These are phyloP conservation scores for Stenopsyche tienmushanensis DNA, from an alignment of 1,140 invertebrate genomes.

Conservation along the genomic window DNA sequence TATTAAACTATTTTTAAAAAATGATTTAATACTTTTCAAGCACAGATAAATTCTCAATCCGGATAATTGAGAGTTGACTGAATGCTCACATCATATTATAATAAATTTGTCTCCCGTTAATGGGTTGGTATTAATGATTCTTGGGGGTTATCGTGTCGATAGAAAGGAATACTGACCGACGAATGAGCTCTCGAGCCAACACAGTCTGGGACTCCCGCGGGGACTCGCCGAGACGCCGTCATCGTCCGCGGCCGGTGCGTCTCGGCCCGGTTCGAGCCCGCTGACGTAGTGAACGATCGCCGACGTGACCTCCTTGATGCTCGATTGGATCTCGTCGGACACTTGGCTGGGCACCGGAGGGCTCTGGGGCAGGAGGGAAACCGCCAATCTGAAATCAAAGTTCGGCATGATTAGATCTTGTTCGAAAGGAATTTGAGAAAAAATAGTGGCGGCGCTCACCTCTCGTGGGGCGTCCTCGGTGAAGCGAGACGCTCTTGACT, in stretches of 20 bases:
- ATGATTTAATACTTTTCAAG: too few relatives aligned
- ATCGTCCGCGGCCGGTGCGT: constrained; percentile 42
- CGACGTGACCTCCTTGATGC: constrained; percentile 88
- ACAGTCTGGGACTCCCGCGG: constrained; percentile 61
- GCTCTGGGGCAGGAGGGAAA: constrained; percentile 60
- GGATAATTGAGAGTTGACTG: too few relatives aligned
- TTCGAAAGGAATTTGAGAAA: background rate
- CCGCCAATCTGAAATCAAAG: constrained; percentile 63
- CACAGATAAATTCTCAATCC: too few relatives aligned
- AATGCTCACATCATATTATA: too few relatives aligned
- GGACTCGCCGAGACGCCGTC: constrained; percentile 46
- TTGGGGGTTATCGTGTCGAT: too few relatives aligned
- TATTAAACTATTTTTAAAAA: too few relatives aligned
- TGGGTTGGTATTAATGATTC: too few relatives aligned
- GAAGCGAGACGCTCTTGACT: constrained; percentile 79
- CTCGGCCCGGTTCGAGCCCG: constrained; percentile 64
- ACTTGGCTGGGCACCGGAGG: constrained; percentile 51
- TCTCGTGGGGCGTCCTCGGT: constrained; percentile 80
- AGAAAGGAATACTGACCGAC: constrained; percentile 58
- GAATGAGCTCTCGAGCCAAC: constrained; percentile 91
- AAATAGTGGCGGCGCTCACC: constrained; percentile 52
- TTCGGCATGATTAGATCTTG: background rate
- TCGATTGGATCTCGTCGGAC: constrained; percentile 80
- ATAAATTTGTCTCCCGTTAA: too few relatives aligned
- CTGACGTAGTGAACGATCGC: constrained; percentile 91